Evolutionary conservation across 2,797 vertebrate genomes (phyloP).

Genomic region (Botia almorhae): DNA sequence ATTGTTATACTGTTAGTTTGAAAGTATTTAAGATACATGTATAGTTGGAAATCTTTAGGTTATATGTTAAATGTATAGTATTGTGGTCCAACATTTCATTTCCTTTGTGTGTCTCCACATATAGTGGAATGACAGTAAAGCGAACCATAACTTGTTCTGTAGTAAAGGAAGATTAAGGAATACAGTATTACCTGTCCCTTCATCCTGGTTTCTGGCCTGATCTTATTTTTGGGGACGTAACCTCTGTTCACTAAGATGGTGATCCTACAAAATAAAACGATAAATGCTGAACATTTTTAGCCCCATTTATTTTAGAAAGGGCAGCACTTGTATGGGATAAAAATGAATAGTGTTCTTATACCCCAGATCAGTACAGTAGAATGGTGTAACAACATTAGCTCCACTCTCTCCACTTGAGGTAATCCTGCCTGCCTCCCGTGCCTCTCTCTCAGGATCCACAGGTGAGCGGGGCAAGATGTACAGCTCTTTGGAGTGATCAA

Average conservation of each 20-base stretch:
- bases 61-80: too few relatives aligned
- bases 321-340: neutral
- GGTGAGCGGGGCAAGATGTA: slow-evolving; percentile 89
- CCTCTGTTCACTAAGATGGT: slow-evolving; percentile 96
- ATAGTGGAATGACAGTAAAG: too few relatives aligned
- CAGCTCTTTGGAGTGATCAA: slow-evolving; percentile 91
- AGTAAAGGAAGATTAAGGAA: neutral
- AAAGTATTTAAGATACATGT: too few relatives aligned
- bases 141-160: neutral
- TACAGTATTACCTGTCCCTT: slow-evolving; percentile 87
- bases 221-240: slow-evolving; percentile 86
- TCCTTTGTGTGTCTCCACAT: too few relatives aligned
- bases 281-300: too few relatives aligned
- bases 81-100: too few relatives aligned
- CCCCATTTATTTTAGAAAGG: too few relatives aligned
- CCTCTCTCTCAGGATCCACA: slow-evolving; percentile 85
- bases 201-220: slow-evolving; percentile 82
- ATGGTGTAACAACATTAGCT: slow-evolving; percentile 91
- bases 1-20: too few relatives aligned
- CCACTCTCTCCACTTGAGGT: slow-evolving; percentile 84
- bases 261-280: slow-evolving; percentile 71
- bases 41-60: too few relatives aligned
- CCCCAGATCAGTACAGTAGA: slow-evolving; percentile 89
- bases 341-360: slow-evolving; percentile 58
- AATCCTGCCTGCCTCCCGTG: slow-evolving; percentile 80